phyloP scores from a whole-genome alignment of 2,888 invertebrate genomes.

The Sinopyrophorus schimmeli region DNA sequence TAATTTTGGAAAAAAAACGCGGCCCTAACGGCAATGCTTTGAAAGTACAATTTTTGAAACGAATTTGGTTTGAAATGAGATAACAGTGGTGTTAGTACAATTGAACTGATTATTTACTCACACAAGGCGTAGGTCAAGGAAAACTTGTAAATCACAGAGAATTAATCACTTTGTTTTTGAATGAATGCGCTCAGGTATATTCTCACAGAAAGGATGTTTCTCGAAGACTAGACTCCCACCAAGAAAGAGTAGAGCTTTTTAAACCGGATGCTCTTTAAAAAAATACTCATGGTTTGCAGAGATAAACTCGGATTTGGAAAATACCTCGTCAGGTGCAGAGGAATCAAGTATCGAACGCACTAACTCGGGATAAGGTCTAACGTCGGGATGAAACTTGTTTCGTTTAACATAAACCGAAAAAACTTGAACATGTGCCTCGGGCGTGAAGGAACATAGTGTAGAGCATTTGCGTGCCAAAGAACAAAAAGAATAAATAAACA shows the following conservation, averaged over 20 bases:
- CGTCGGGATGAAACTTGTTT: slow-evolving; percentile 38
- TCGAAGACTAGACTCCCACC: slow-evolving; percentile 34
- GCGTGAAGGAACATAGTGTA: slow-evolving; percentile 35
- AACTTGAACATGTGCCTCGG: slow-evolving; percentile 37
- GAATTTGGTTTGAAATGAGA: no score
- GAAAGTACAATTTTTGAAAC: no score
- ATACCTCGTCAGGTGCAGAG: slow-evolving; percentile 22
- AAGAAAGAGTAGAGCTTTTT: slow-evolving; percentile 31
- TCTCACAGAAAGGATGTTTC: slow-evolving; percentile 24
- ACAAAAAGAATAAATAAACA: not conserved
- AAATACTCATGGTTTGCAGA: slow-evolving; percentile 24
- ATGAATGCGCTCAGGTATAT: slow-evolving; percentile 3
- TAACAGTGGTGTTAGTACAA: no score
- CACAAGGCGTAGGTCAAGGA: slow-evolving; percentile 23
- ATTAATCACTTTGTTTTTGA: slow-evolving; percentile 10
- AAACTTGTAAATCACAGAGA: slow-evolving; percentile 19
- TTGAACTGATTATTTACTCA: slow-evolving; percentile 18
- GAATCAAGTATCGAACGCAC: slow-evolving; percentile 19
- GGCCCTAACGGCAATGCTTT: no score
- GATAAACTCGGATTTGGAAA: slow-evolving; percentile 31
- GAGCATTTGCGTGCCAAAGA: slow-evolving; percentile 29
- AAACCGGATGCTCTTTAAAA: slow-evolving; percentile 29
- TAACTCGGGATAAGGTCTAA: slow-evolving; percentile 21
- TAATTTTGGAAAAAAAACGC: no score
- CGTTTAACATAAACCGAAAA: slow-evolving; percentile 37